Evolutionary conservation across 2,797 vertebrate species (phyloP), one percentile per base, ranked within the genome.

Genomic region (Semaprochilodus insignis): DNA sequence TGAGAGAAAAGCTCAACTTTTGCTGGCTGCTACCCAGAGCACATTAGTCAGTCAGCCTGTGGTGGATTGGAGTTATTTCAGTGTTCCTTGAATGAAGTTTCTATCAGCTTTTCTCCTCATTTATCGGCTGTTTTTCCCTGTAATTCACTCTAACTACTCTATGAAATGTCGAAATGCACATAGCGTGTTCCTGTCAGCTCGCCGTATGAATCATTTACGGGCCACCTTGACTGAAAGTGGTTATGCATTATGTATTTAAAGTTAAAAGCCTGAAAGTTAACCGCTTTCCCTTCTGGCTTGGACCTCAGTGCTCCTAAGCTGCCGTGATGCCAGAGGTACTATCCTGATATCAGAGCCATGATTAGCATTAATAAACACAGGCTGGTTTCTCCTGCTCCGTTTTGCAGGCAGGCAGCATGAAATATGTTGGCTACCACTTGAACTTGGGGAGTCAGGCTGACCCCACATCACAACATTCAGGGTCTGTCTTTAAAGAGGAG

Each of bases 171-270:
- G 14, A 44, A 69, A 69, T 69, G 66, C 66, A 69, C 66, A 69
- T 44, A 21, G 8, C 36, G 21, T 69, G 66, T 69, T 69, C 66
- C 44, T n/a, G 66, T 69, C 66, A 44, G 25, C 25, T 16, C 25
- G 14, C 2, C 19, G 8, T 27, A 27, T 85, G 16, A 82, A 80
- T 85, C 74, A 83, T 84, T 81, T 40, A 81, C 76, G 60, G 17
- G 25, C 21, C 40, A 60, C 72, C 21, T 25, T 84, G 31, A 23
- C 74, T 82, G 31, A 48, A 66, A 84, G 83, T 73, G 80, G 55
- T 74, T 75, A 74, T 84, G 74, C 67, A 82, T 86, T 80, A 78
- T 87, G 57, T 59, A 34, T 44, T 44, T 69, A 11, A 77, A 78
- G 40, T 78, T 81, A 79, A 81, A 85, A 83, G 75, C 60, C 52